Evolutionary conservation across 1,140 invertebrate genomes (phyloP).

Genomic region (Heliconius hewitsoni): DNA sequence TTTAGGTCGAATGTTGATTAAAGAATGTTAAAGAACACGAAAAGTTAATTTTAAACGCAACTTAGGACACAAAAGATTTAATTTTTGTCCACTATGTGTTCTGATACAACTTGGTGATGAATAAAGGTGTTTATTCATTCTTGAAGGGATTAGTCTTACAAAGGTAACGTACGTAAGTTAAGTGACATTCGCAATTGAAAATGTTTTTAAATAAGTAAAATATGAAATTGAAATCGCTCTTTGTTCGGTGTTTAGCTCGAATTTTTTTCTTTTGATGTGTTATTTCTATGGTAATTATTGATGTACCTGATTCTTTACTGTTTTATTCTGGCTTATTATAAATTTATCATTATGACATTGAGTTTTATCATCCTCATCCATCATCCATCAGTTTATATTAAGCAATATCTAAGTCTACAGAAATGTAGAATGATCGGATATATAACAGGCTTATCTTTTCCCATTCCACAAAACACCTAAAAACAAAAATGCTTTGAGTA

Average conservation of each 20-base stretch:
- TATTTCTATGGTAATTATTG: slow-evolving; percentile 8
- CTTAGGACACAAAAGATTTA: slow-evolving; percentile 74
- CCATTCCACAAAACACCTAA: background rate
- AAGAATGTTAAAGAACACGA: slow-evolving; percentile 46
- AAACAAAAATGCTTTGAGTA: background rate
- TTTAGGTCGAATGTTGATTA: background rate
- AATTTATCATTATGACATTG: too few relatives aligned
- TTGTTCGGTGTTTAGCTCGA: slow-evolving; percentile 48
- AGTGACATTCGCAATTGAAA: slow-evolving; percentile 57
- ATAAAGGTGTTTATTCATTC: slow-evolving; percentile 56
- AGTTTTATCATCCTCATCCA: too few relatives aligned
- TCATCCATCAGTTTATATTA: too few relatives aligned
- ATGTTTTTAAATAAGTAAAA: slow-evolving; percentile 48
- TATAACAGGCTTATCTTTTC: background rate
- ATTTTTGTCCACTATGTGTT: slow-evolving; percentile 63
- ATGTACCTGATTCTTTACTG: background rate
- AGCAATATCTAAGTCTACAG: too few relatives aligned
- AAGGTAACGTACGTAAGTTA: slow-evolving; percentile 66
- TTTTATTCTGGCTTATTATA: too few relatives aligned
- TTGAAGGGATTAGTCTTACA: slow-evolving; percentile 57
- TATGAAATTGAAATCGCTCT: slow-evolving; percentile 57
- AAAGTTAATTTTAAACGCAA: slow-evolving; percentile 75
- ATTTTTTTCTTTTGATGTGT: slow-evolving; percentile 26
- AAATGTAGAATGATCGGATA: too few relatives aligned
- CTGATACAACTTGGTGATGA: slow-evolving; percentile 45